phyloP scores from a whole-genome alignment of 2,888 invertebrate genomes.

The Drosophila setosimentum region DNA sequence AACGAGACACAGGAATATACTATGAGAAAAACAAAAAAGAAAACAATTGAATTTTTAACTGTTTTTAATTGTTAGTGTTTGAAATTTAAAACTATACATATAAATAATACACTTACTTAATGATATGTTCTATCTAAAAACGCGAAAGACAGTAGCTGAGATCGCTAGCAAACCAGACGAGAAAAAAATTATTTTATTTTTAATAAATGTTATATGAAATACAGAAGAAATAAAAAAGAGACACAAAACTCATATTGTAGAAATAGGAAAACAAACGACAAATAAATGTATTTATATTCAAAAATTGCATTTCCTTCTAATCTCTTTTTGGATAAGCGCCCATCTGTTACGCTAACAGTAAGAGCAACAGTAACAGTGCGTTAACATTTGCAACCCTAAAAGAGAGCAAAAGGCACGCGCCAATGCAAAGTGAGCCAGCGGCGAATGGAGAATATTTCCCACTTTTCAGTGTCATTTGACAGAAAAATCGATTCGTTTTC shows the following conservation, averaged over 20 bases:
- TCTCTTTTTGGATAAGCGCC: background rate
- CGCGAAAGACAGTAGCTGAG: slow-evolving; percentile 61
- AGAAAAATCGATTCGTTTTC: slow-evolving; percentile 83
- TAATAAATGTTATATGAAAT: slow-evolving; percentile 74
- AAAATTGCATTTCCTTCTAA: slow-evolving; percentile 40
- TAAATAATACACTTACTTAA: slow-evolving; percentile 67
- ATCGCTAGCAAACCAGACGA: slow-evolving; percentile 51
- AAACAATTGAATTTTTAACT: slow-evolving; percentile 77
- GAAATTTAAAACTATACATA: slow-evolving; percentile 61
- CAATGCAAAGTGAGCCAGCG: slow-evolving; percentile 6
- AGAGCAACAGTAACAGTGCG: slow-evolving; percentile 18
- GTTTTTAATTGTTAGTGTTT: slow-evolving; percentile 82
- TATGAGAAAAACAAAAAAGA: slow-evolving; percentile 41
- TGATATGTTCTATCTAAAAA: slow-evolving; percentile 70
- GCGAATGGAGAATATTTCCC: slow-evolving; percentile 67
- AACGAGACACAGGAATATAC: slow-evolving; percentile 64
- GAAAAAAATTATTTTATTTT: slow-evolving; percentile 73
- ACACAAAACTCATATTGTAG: slow-evolving; percentile 73
- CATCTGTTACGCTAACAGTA: slow-evolving; percentile 28
- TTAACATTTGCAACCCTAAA: slow-evolving; percentile 66
- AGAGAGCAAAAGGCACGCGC: slow-evolving; percentile 19
- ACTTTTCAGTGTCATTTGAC: slow-evolving; percentile 78
- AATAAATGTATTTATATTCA: slow-evolving; percentile 83
- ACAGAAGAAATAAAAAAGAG: slow-evolving; percentile 54
- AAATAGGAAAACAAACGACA: slow-evolving; percentile 76